phyloP scores from a whole-genome alignment of 1,140 invertebrate species.

The Drosophila ficusphila region DNA sequence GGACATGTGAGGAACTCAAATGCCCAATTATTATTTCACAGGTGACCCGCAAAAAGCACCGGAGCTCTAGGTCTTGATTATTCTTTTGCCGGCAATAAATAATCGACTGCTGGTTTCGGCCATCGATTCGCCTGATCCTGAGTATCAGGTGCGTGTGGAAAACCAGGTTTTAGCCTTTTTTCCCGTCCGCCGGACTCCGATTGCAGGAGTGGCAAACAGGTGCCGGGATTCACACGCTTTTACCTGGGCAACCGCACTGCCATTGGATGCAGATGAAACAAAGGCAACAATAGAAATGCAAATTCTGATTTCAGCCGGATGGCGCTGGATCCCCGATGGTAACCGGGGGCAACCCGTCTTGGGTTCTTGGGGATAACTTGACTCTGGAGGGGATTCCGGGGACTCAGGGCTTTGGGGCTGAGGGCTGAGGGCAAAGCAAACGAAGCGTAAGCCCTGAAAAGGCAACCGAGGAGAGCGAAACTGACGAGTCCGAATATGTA shows the following conservation, averaged over 20 bases:
- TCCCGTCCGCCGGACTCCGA: not conserved
- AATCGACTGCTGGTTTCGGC: slow-evolving; percentile 53
- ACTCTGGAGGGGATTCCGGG: slow-evolving; percentile 4
- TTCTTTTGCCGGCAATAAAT: slow-evolving; percentile 62
- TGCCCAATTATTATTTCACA: slow-evolving; percentile 65
- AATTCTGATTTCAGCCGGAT: slow-evolving; percentile 51
- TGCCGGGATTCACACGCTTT: slow-evolving; percentile 62
- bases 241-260: slow-evolving; percentile 26
- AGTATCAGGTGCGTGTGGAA: slow-evolving; percentile 37
- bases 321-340: not conserved
- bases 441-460: slow-evolving; percentile 50
- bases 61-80: slow-evolving; percentile 24
- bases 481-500: slow-evolving; percentile 54
- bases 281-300: slow-evolving; percentile 60
- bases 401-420: too few relatives aligned
- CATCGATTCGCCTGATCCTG: slow-evolving; percentile 12
- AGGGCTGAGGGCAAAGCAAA: slow-evolving; percentile 22
- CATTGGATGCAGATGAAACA: slow-evolving; percentile 33
- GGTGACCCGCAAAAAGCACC: slow-evolving; percentile 27
- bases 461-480: slow-evolving; percentile 10
- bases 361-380: slow-evolving; percentile 14
- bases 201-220: slow-evolving; percentile 23
- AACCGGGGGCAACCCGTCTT: not conserved
- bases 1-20: slow-evolving; percentile 6
- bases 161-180: slow-evolving; percentile 15